These are phyloP conservation scores for Probaryconus sp. DNA, from an alignment of 1,140 invertebrate genomes.

Conservation along the genomic window DNA sequence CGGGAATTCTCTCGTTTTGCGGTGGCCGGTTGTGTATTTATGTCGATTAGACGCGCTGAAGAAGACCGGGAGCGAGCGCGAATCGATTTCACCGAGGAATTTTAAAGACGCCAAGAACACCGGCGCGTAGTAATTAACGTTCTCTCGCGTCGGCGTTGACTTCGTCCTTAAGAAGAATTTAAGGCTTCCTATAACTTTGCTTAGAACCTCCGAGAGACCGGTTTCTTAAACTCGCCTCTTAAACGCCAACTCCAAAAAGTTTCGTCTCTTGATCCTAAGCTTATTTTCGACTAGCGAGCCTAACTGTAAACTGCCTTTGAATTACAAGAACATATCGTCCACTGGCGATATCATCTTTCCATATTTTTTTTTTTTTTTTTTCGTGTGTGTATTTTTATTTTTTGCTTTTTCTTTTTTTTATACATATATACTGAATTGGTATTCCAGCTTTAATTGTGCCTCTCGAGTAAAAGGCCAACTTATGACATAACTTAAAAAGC, in stretches of 20 bases:
- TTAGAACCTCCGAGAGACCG: conserved; percentile 54
- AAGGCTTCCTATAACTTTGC: conserved; percentile 52
- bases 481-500: conserved; percentile 26
- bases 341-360: too few relatives aligned
- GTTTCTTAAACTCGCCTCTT: conserved; percentile 44
- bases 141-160: conserved; percentile 56
- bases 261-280: too few relatives aligned
- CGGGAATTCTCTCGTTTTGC: conserved; percentile 25
- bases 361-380: too few relatives aligned
- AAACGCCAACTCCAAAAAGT: too few relatives aligned
- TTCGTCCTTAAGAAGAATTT: conserved; percentile 59
- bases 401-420: too few relatives aligned
- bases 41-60: conserved; percentile 50
- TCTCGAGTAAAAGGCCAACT: too few relatives aligned
- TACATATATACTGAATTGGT: too few relatives aligned
- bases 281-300: not conserved
- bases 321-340: too few relatives aligned
- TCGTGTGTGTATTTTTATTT: too few relatives aligned
- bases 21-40: conserved; percentile 41
- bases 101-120: conserved; percentile 58
- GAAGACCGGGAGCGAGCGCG: conserved; percentile 59
- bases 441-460: not conserved
- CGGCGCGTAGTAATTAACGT: conserved; percentile 54
- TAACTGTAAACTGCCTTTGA: conserved; percentile 8
- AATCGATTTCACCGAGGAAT: conserved; percentile 60